These are phyloP conservation scores for Microchirus variegatus DNA, from an alignment of 2,797 vertebrate species.

Conservation along the genomic window DNA sequence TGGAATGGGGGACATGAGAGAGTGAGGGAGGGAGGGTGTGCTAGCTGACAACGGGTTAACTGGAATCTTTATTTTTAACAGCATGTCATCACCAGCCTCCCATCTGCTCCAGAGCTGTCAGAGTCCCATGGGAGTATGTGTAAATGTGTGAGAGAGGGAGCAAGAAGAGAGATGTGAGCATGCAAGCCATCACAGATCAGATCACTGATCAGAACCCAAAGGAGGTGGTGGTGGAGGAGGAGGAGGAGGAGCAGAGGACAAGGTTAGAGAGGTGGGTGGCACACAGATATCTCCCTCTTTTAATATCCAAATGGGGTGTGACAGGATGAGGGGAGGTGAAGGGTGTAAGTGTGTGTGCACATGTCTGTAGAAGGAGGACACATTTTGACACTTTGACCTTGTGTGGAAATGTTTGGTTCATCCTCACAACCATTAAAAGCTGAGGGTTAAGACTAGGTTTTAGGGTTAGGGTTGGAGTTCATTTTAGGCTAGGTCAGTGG, in stretches of 20 bases:
- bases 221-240: constrained; percentile 30
- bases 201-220: constrained; percentile 70
- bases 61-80: constrained; percentile 82
- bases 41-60: constrained; percentile 75
- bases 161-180: constrained; percentile 40
- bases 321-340: constrained; percentile 36
- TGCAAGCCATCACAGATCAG: constrained; percentile 75
- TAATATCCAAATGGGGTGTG: constrained; percentile 50
- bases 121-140: constrained; percentile 74
- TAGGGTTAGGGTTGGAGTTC: too few species aligned
- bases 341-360: constrained; percentile 1
- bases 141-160: constrained; percentile 19
- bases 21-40: constrained; percentile 7
- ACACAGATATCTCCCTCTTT: constrained; percentile 27
- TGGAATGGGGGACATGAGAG: constrained; percentile 23
- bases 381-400: too few species aligned
- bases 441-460: too few species aligned
- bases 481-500: too few species aligned
- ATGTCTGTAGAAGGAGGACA: constrained; percentile 29
- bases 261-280: constrained; percentile 63
- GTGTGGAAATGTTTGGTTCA: too few species aligned
- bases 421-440: too few species aligned
- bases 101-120: constrained; percentile 85
- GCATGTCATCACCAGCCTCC: constrained; percentile 79
- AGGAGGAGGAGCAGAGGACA: constrained; percentile 52